Evolutionary conservation across 2,888 invertebrate genomes (phyloP), one percentile per base, ranked within the genome.

Genomic region (Frankliniella fusca): DNA sequence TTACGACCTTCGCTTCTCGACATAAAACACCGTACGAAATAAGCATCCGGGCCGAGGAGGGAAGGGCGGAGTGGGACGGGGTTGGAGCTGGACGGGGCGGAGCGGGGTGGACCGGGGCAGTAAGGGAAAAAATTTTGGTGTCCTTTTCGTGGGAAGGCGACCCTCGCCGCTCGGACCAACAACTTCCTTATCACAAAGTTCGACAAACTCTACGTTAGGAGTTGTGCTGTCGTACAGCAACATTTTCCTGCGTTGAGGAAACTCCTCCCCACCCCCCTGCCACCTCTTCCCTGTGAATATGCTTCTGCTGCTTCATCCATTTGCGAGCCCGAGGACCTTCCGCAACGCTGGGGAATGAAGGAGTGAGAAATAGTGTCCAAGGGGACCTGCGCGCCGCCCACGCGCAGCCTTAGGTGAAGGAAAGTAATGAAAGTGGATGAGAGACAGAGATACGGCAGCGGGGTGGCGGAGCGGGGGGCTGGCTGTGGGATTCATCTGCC

Each of bases 1-100:
- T 76, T 76, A 76, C 70, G 70, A 27, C 70, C 70, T 76, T 23
- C 54, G 54, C 54, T 54, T 54, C 54, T 12, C 23, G 70, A 27
- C 70, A 76, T 76, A 76, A 76, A 76, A 76, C 70, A 27, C 11
- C 23, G 70, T 23, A 23, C 27, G 70, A 27, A 76, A 76, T 76
- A 76, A 76, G 70, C 23, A 61, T 61, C 61, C 61, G 61, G 61
- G 12, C 10, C 61, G 61, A 18, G 38, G 38, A 61, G 61, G 15
- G 61, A 7, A 7, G 15, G 18, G 15, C 54, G 8, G 54, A 9
- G 15, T 9, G 54, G 54, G 54, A 12, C 54, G 18, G 54, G n/a
- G n/a, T n/a, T n/a, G n/a, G n/a, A n/a, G n/a, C n/a, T n/a, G n/a
- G n/a, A n/a, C n/a, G n/a, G n/a, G n/a, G n/a, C n/a, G n/a, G n/a